Conservation (phyloP, 2,113 vertebrate species). For the Peromyscus leucopus region DNA sequence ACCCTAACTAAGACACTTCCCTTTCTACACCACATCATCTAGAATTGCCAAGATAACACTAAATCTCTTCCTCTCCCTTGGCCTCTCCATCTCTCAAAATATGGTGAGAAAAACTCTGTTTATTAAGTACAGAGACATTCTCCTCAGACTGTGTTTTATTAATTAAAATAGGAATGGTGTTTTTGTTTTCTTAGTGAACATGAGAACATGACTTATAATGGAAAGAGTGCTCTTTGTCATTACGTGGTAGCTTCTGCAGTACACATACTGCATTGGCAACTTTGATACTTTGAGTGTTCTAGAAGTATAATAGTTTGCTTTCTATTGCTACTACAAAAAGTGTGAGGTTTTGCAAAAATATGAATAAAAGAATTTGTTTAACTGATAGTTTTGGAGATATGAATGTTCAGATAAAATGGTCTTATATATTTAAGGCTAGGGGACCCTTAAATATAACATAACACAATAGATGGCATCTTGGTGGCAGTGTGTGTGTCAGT, state of each 20-base stretch:
- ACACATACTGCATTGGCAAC: neutral
- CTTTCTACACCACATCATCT: neutral
- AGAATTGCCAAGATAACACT: slow-evolving; percentile 39
- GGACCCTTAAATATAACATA: neutral
- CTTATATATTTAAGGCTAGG: neutral
- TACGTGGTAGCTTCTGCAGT: neutral
- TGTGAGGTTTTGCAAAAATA: neutral
- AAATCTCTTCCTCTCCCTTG: neutral
- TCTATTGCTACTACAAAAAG: neutral
- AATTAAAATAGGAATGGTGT: neutral
- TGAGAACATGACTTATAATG: neutral
- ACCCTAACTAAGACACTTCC: neutral
- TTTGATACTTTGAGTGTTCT: neutral
- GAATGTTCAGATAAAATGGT: neutral
- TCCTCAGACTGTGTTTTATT: neutral
- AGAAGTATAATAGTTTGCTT: neutral
- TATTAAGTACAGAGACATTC: neutral
- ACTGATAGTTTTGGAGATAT: neutral
- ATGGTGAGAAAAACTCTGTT: neutral
- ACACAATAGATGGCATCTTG: too few species aligned
- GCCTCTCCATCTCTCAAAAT: neutral
- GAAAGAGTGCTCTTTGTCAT: neutral
- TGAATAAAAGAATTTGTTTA: neutral
- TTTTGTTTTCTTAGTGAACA: slow-evolving; percentile 16
- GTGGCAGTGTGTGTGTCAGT: neutral